Conservation (phyloP, 2,888 invertebrate species). For the Lithophane socia region DNA sequence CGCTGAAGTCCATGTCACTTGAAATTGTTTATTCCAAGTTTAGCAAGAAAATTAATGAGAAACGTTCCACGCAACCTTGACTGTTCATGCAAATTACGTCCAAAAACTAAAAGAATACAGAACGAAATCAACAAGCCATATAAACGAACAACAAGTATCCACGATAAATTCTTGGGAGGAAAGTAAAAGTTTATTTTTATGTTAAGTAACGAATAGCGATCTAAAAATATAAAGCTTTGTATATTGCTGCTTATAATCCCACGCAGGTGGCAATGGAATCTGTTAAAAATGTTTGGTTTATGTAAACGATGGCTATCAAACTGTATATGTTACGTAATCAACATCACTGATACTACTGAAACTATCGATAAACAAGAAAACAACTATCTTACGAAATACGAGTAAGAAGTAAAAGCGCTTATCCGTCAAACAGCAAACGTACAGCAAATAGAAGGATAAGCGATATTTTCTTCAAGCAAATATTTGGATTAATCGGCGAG, state of each 20-base stretch:
- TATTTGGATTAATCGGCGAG: constrained; percentile 71
- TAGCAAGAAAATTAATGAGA: constrained; percentile 37
- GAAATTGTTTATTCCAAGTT: constrained; percentile 42
- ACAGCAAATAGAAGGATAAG: constrained; percentile 42
- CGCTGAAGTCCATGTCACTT: constrained; percentile 26
- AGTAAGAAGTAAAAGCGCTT: constrained; percentile 27
- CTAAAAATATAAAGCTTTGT: constrained; percentile 7
- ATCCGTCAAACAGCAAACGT: constrained; percentile 19
- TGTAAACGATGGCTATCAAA: constrained; percentile 7
- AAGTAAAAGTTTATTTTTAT: constrained; percentile 33
- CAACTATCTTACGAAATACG: background rate
- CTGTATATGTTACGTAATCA: constrained; percentile 5
- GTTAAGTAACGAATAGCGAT: constrained; percentile 9
- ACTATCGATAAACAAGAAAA: constrained; percentile 2
- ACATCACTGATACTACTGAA: background rate
- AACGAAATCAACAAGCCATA: constrained; percentile 23
- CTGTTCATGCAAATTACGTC: constrained; percentile 47
- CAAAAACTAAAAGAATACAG: constrained; percentile 18
- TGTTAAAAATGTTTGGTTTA: constrained; percentile 28
- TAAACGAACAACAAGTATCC: constrained; percentile 11
- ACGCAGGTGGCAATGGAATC: constrained; percentile 5
- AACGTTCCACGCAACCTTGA: constrained; percentile 52
- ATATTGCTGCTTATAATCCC: constrained; percentile 19
- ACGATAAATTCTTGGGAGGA: constrained; percentile 16
- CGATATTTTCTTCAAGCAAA: constrained; percentile 59